These are phyloP conservation scores for Eurytoma californica DNA, from an alignment of 2,888 invertebrate genomes.

Conservation along the genomic window DNA sequence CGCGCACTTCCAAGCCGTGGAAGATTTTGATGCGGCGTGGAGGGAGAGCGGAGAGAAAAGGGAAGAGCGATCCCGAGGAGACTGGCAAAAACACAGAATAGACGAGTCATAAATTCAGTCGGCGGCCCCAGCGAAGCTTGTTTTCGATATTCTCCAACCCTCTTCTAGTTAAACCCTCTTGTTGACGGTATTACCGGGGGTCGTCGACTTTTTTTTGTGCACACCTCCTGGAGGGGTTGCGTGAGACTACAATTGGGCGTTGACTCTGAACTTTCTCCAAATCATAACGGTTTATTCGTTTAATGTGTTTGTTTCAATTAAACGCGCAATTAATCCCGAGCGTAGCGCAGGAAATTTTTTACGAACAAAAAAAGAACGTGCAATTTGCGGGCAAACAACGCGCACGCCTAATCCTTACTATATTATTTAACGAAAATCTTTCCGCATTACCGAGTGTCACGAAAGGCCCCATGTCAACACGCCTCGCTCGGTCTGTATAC, in stretches of 20 bases:
- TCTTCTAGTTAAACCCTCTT: conserved; percentile 55
- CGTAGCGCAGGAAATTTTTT: neutral
- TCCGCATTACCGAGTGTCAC: neutral
- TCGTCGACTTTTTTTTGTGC: conserved; percentile 38
- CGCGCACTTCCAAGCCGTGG: neutral
- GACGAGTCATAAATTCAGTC: conserved; percentile 44
- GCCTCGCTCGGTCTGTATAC: too few relatives aligned
- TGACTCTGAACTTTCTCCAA: conserved; percentile 41
- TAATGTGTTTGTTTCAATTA: neutral
- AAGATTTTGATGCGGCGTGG: conserved; percentile 11
- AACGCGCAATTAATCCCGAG: neutral
- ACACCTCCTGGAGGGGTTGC: conserved; percentile 24
- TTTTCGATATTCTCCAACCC: conserved; percentile 56
- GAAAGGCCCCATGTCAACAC: too few relatives aligned
- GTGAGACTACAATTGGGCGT: conserved; percentile 28
- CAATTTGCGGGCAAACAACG: too few relatives aligned
- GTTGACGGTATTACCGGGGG: conserved; percentile 42
- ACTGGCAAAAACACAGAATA: conserved; percentile 28
- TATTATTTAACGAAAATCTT: neutral
- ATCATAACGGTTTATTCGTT: conserved; percentile 32
- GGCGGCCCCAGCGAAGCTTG: conserved; percentile 30
- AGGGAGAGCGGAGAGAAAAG: neutral
- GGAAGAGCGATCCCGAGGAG: neutral
- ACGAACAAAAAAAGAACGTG: too few relatives aligned
- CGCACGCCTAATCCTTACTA: neutral